Percentiles rank a stretch among this genome's conserved stretches.
Evolutionary conservation across 1,140 invertebrate genomes (phyloP).

Genomic region (Hylaeus anthracinus): DNA sequence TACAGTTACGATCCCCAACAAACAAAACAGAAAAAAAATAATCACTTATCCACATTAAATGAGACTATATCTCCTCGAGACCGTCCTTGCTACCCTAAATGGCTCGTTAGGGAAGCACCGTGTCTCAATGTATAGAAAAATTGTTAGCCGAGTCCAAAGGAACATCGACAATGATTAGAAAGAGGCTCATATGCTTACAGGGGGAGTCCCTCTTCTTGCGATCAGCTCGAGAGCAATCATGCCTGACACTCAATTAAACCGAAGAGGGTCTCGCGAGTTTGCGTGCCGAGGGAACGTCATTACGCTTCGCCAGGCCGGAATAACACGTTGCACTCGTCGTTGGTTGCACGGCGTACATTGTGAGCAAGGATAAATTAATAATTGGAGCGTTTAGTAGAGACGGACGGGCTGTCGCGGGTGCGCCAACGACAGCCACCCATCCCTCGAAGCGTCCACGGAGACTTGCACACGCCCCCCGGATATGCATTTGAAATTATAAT

Average conservation of each 20-base stretch:
- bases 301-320: slow-evolving; percentile 51
- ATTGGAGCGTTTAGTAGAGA: slow-evolving; percentile 65
- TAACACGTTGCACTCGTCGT: slow-evolving; percentile 63
- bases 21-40: too few relatives aligned
- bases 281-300: slow-evolving; percentile 53
- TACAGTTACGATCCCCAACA: too few relatives aligned
- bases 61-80: too few relatives aligned
- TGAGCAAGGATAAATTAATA: slow-evolving; percentile 70
- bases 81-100: too few relatives aligned
- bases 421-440: slow-evolving; percentile 6
- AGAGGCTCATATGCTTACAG: too few relatives aligned
- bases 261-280: slow-evolving; percentile 36
- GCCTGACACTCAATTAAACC: slow-evolving; percentile 30
- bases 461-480: slow-evolving; percentile 4
- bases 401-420: slow-evolving; percentile 33
- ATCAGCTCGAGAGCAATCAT: background rate
- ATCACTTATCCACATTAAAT: too few relatives aligned
- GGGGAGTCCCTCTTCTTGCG: background rate
- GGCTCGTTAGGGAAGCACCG: too few relatives aligned
- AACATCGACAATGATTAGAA: too few relatives aligned
- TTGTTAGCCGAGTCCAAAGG: too few relatives aligned
- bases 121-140: too few relatives aligned
- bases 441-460: background rate
- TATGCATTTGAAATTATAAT: slow-evolving; percentile 29
- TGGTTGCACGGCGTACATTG: slow-evolving; percentile 55